phyloP scores from a whole-genome alignment of 2,797 vertebrate genomes.

The Euphonia xanthogaster region DNA sequence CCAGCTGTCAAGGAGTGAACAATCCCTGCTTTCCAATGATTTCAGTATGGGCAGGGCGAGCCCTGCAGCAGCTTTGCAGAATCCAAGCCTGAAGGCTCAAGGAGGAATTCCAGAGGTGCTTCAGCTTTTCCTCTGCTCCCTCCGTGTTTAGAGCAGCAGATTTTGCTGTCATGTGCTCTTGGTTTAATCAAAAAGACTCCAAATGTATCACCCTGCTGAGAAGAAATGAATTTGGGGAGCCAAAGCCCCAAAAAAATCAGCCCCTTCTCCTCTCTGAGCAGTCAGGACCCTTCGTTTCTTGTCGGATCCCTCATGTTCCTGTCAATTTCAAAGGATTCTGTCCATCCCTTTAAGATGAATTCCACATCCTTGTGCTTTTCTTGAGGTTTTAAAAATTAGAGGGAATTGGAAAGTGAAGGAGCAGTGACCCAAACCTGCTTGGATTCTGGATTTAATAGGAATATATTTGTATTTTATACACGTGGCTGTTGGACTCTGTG shows the following conservation, averaged over 20 bases:
- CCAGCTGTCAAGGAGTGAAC: not conserved
- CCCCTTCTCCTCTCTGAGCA: not conserved
- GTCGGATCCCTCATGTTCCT: not conserved
- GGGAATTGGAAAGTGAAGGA: not conserved
- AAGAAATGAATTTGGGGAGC: slow-evolving; percentile 30
- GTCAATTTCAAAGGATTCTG: not conserved
- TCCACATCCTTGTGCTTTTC: not conserved
- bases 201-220: not conserved
- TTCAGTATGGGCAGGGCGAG: not conserved
- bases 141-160: not conserved
- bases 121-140: not conserved
- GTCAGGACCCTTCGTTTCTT: not conserved
- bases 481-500: not conserved
- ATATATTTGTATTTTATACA: not conserved
- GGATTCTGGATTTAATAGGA: not conserved
- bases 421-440: not conserved
- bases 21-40: not conserved
- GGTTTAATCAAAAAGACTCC: slow-evolving; percentile 13
- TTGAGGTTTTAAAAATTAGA: not conserved
- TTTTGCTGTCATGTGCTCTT: slow-evolving; percentile 7
- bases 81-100: not conserved
- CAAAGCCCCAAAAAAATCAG: not conserved
- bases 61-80: not conserved
- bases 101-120: slow-evolving; percentile 24
- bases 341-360: not conserved